Conservation (phyloP, 2,797 vertebrate genomes). For the Hypotaenidia philippensis region DNA sequence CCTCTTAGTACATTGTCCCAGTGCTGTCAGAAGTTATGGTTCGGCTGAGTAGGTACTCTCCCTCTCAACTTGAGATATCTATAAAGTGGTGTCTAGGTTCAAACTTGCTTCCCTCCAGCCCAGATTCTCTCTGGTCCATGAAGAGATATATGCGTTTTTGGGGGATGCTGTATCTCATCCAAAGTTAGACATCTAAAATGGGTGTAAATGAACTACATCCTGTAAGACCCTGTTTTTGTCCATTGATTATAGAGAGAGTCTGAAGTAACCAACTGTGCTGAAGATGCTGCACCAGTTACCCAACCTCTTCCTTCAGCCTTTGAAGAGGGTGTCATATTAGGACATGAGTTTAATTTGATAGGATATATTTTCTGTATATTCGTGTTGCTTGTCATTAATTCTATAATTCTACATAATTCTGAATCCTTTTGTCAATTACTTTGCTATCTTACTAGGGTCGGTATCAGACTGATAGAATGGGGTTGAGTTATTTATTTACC, state of each 20-base stretch:
- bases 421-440: background rate
- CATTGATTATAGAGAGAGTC: background rate
- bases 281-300: background rate
- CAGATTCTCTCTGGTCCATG: background rate
- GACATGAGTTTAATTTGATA: background rate
- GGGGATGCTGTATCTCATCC: background rate
- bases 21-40: background rate
- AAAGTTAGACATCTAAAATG: background rate
- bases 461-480: background rate
- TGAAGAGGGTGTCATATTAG: background rate
- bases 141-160: background rate
- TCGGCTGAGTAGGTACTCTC: background rate
- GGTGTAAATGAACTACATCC: background rate
- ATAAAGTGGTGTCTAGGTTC: background rate
- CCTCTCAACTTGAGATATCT: background rate
- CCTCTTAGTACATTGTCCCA: rapidly evolving
- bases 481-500: background rate
- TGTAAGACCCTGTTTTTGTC: background rate
- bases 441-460: background rate
- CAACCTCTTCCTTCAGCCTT: background rate
- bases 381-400: background rate
- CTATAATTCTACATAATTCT: background rate
- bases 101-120: background rate
- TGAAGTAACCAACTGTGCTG: background rate
- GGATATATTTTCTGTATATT: background rate